phyloP scores from a whole-genome alignment of 2,113 vertebrate species.

The Epinephelus moara region DNA sequence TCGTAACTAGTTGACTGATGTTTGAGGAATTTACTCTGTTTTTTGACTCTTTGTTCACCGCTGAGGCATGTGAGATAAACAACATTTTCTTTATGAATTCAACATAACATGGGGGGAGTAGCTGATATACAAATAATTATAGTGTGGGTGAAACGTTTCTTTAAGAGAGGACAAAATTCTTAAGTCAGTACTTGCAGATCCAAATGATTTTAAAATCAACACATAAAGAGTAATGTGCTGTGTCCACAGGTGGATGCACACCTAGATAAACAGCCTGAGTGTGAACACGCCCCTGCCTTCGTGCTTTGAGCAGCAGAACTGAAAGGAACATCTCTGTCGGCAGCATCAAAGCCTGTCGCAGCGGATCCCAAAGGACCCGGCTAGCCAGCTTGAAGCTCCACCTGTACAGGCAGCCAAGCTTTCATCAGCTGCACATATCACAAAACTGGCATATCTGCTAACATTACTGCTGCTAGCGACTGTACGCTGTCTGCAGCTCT shows the following conservation, averaged over 20 bases:
- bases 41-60: too few relatives aligned
- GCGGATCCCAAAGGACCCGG: constrained; percentile 59
- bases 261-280: constrained; percentile 14
- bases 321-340: constrained; percentile 62
- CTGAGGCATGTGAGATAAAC: too few relatives aligned
- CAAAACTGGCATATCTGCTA: constrained; percentile 59
- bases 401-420: constrained; percentile 55
- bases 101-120: too few relatives aligned
- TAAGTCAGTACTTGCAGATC: neutral
- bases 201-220: neutral
- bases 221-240: neutral
- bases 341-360: constrained; percentile 68
- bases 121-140: too few relatives aligned
- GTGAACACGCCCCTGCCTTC: constrained; percentile 3
- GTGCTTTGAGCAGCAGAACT: constrained; percentile 25
- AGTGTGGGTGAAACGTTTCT: too few relatives aligned
- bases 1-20: too few relatives aligned
- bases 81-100: too few relatives aligned
- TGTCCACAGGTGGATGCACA: constrained; percentile 26
- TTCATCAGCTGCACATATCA: constrained; percentile 64
- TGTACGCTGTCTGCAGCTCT: neutral
- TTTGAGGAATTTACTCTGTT: too few relatives aligned
- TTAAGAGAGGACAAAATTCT: neutral
- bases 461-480: constrained; percentile 32
- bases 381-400: constrained; percentile 64